phyloP scores from a whole-genome alignment of 2,797 vertebrate species.

The Saxicola maurus region DNA sequence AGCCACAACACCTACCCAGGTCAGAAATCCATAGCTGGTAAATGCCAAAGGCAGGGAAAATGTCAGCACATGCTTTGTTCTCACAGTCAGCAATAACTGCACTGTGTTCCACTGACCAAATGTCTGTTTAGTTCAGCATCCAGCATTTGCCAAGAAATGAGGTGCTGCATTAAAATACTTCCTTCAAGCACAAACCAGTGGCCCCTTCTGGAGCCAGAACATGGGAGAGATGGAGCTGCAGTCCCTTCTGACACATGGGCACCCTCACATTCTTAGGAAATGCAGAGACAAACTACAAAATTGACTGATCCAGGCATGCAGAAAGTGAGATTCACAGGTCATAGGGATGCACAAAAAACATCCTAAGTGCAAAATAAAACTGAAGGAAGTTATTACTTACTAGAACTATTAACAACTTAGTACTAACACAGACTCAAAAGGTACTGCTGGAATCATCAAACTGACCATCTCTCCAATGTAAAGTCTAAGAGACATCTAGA shows the following conservation, averaged over 20 bases:
- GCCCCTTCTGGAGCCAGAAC: background rate
- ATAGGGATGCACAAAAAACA: background rate
- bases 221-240: background rate
- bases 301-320: background rate
- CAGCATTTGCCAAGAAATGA: background rate
- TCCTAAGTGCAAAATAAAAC: background rate
- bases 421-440: background rate
- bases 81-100: background rate
- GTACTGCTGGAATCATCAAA: background rate
- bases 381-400: background rate
- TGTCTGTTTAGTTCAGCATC: background rate
- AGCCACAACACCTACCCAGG: background rate
- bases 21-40: background rate
- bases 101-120: background rate
- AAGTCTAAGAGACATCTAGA: background rate
- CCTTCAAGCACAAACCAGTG: background rate
- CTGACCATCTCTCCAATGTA: background rate
- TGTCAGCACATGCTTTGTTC: background rate
- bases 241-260: accelerated
- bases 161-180: background rate
- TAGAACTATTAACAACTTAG: background rate
- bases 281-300: background rate
- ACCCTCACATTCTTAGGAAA: background rate
- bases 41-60: background rate
- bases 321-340: background rate